A percentile compares a stretch with the other conserved stretches of the same genome.
Conservation (phyloP, 2,888 invertebrate genomes). For the Notocelia uddmanniana region DNA sequence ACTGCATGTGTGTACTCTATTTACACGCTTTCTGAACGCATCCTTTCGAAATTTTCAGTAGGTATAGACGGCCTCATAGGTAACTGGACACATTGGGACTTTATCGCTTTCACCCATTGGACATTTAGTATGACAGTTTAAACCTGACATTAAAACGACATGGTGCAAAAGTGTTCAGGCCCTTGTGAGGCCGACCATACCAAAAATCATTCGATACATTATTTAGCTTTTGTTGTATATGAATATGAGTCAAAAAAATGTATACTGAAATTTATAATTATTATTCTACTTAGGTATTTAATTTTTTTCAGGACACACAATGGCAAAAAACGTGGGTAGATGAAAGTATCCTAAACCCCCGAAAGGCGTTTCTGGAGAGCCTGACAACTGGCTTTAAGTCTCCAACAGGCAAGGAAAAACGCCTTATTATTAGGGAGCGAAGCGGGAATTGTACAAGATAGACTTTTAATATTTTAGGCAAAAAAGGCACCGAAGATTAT, state of each 20-base stretch:
- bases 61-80: too few species aligned
- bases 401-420: not conserved
- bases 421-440: not conserved
- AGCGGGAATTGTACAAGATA: not conserved
- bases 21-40: too few species aligned
- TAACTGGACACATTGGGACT: too few species aligned
- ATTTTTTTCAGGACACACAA: not conserved
- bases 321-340: too few species aligned
- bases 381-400: conserved; percentile 4
- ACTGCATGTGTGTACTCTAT: too few species aligned
- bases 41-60: too few species aligned
- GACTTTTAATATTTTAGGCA: not conserved
- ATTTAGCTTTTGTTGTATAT: not conserved
- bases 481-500: conserved; percentile 10
- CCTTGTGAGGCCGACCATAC: too few species aligned
- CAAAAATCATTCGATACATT: not conserved
- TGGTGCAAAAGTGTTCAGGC: too few species aligned
- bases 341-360: not conserved
- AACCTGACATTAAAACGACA: too few species aligned
- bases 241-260: too few species aligned
- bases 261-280: not conserved
- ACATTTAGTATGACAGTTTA: too few species aligned
- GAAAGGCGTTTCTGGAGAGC: not conserved
- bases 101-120: too few species aligned
- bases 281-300: not conserved